Base-by-base conservation (phyloP, 2,113 vertebrate species). In the Cervus canadensis region DNA sequence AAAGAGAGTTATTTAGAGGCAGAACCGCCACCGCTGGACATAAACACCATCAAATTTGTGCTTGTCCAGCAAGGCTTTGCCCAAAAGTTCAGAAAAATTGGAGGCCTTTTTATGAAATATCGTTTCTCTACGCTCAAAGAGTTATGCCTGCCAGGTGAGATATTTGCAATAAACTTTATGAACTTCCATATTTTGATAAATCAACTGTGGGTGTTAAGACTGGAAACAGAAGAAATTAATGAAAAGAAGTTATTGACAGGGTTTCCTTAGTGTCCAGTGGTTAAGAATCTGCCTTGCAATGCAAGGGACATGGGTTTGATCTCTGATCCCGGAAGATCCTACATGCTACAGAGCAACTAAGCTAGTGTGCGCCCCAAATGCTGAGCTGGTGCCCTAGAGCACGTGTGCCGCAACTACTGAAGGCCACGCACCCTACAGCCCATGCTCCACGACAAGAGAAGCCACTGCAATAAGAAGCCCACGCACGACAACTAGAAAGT, bases 161-260 rank as follows among this genome's bases (percentile, higher is more conserved):
- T 62, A 30, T 57, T 82, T 54, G 21, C 79, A 64, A 59, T 64
- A 54, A 91, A 54, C 57, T 52, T 84, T 17, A 17, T 64, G 59
- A 88, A 48, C 57, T 14, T 92, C 28, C 25, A 8, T 67, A 71
- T 59, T 93, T 92, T 83, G 59, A 89, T 95, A 91, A 95, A 59
- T 74, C 28, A 93, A 1, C 28, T 71, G 36, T 93, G 54, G 26
- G 78, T 54, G 36, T 95, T 76, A 94, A 89, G 23, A 92, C 36
- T 4, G 54, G 40, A 94, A 97, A 98, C 71, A 52, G 96, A 60
- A 50, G 54, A 96, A 96, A 97, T 60, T 57, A 95, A 43, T 33
- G 40, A 52, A 91, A 93, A 98, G 36, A 93, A 28, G 0, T 95
- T 87, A 88, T 8, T 48, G 52, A 57, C 50, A 90, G 78, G 48